Evolutionary conservation across 1,140 invertebrate genomes (phyloP).

Genomic region (Cryptotermes secundus): DNA sequence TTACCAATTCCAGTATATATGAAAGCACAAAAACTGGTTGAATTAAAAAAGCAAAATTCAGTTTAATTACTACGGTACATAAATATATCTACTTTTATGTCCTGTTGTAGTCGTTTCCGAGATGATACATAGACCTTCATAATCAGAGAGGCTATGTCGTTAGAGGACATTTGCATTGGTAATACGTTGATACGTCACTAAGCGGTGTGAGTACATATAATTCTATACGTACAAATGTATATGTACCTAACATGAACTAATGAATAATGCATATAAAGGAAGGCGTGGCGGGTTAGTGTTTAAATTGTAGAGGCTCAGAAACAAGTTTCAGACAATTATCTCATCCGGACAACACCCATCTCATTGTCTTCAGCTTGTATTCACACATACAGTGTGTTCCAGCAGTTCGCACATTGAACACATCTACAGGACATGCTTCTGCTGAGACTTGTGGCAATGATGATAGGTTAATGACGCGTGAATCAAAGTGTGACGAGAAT

Average conservation of each 20-base stretch:
- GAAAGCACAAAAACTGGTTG: no score
- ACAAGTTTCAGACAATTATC: slow-evolving; percentile 19
- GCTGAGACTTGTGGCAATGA: no score
- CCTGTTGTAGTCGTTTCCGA: neutral
- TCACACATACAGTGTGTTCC: neutral
- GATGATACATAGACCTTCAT: neutral
- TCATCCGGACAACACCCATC: neutral
- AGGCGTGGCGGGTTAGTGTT: slow-evolving; percentile 7
- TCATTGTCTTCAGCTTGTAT: neutral
- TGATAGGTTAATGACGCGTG: no score
- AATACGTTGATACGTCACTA: neutral
- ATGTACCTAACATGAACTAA: neutral
- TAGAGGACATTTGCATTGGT: neutral
- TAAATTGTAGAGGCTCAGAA: neutral
- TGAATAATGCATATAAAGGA: slow-evolving; percentile 17
- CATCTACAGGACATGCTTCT: no score
- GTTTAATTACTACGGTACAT: neutral
- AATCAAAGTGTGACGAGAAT: no score
- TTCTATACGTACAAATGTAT: neutral
- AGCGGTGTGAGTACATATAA: neutral
- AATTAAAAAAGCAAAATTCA: no score
- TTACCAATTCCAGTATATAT: no score
- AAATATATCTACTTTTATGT: neutral
- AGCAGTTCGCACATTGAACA: no score
- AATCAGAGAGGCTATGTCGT: neutral